These are phyloP conservation scores for Venusia cambrica DNA, from an alignment of 2,888 invertebrate species.

Conservation along the genomic window DNA sequence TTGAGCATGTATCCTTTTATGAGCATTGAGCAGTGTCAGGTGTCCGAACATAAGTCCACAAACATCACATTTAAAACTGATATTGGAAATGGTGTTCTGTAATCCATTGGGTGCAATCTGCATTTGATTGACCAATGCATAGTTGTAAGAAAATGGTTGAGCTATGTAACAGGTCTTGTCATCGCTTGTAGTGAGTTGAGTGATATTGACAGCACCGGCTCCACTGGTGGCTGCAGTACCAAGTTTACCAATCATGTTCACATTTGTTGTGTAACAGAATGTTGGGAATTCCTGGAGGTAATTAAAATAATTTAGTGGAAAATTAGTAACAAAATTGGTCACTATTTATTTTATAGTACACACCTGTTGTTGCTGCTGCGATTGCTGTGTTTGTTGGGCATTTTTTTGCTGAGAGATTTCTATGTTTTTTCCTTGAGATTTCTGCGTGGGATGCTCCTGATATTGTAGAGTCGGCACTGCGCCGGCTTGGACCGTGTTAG, in stretches of 20 bases:
- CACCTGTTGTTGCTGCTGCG: conserved; percentile 43
- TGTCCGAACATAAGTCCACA: conserved; percentile 93
- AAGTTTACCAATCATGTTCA: conserved; percentile 85
- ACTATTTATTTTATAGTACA: conserved; percentile 9
- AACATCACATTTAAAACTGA: conserved; percentile 93
- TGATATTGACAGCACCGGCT: conserved; percentile 84
- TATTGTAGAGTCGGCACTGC: conserved; percentile 84
- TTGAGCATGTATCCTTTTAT: conserved; percentile 89
- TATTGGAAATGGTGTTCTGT: conserved; percentile 88
- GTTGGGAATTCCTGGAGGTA: conserved; percentile 86
- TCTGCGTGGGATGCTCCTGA: conserved; percentile 83
- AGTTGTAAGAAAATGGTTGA: conserved; percentile 89
- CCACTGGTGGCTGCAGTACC: conserved; percentile 65
- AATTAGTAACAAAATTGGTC: neutral
- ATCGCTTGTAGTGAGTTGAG: conserved; percentile 83
- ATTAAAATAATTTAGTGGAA: conserved; percentile 4
- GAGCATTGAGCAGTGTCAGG: conserved; percentile 90
- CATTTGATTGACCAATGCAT: conserved; percentile 93
- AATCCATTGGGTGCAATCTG: conserved; percentile 86
- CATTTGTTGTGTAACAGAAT: conserved; percentile 86
- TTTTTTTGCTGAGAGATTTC: conserved; percentile 83
- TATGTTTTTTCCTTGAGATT: conserved; percentile 81
- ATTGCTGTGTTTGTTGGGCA: conserved; percentile 69
- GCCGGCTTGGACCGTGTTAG: conserved; percentile 82
- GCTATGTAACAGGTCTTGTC: conserved; percentile 89